phyloP scores from a whole-genome alignment of 2,888 invertebrate genomes.

The Spisula solida region DNA sequence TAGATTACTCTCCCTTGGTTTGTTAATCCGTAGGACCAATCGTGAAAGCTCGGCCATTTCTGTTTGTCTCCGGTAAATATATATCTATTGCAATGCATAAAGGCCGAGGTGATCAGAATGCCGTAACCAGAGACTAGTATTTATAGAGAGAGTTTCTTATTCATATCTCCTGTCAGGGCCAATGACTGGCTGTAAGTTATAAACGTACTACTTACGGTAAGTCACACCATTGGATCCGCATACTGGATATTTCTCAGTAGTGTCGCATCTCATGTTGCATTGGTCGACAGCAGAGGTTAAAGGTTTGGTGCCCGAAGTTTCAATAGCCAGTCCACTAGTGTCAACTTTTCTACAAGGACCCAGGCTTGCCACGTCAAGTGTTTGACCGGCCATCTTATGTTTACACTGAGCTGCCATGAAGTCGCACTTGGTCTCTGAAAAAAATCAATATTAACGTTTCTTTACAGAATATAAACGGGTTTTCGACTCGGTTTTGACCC shows the following conservation, averaged over 20 bases:
- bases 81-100: too few relatives aligned
- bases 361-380: background rate
- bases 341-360: constrained; percentile 4
- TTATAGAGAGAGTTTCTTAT: background rate
- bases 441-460: background rate
- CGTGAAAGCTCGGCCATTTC: too few relatives aligned
- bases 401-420: constrained; percentile 24
- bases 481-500: too few relatives aligned
- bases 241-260: background rate
- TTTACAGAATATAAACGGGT: too few relatives aligned
- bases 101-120: background rate
- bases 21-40: too few relatives aligned
- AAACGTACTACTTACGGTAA: constrained; percentile 23
- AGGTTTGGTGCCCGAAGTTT: background rate
- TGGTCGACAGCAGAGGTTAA: background rate
- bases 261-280: constrained; percentile 27
- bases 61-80: too few relatives aligned
- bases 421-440: constrained; percentile 39
- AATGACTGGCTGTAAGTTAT: background rate
- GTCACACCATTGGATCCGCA: constrained; percentile 37
- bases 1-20: too few relatives aligned
- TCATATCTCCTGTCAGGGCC: background rate
- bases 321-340: constrained; percentile 1
- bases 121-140: background rate
- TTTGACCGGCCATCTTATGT: background rate